Evolutionary conservation across 2,113 vertebrate species (phyloP).

Genomic region (Pachycephala philippinensis): DNA sequence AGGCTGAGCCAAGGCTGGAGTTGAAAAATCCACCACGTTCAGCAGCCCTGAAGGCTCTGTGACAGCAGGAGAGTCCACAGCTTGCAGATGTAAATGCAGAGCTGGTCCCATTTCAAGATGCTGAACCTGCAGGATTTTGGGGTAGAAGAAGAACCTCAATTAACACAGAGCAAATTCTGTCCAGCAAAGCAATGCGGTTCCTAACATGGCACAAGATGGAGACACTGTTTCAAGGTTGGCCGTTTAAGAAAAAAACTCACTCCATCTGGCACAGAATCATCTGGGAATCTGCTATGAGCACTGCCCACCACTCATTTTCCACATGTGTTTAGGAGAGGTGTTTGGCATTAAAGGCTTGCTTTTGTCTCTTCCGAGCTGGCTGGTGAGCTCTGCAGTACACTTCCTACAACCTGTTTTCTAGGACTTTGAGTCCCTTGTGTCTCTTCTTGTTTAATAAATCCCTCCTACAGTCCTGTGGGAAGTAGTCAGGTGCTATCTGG

Average conservation of each 20-base stretch:
- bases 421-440: neutral
- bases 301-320: neutral
- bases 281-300: neutral
- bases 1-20: constrained; percentile 69
- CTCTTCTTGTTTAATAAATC: constrained; percentile 1
- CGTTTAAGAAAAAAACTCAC: neutral
- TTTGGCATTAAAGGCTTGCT: neutral
- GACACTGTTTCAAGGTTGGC: neutral
- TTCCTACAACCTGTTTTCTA: neutral
- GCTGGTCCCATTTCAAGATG: neutral
- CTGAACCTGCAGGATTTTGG: neutral
- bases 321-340: neutral
- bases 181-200: neutral
- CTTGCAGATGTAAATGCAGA: neutral
- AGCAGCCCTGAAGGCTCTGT: constrained; percentile 68
- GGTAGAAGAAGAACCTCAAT: neutral
- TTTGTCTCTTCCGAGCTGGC: neutral
- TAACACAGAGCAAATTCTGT: neutral
- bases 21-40: constrained; percentile 68
- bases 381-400: neutral
- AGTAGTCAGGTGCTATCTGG: neutral
- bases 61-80: neutral
- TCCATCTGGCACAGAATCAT: neutral
- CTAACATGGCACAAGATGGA: neutral
- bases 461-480: neutral